These are phyloP conservation scores for Catostylus mosaicus DNA, from an alignment of 30 jellyfish, hydroid and myxozoan species.

Conservation along the genomic window DNA sequence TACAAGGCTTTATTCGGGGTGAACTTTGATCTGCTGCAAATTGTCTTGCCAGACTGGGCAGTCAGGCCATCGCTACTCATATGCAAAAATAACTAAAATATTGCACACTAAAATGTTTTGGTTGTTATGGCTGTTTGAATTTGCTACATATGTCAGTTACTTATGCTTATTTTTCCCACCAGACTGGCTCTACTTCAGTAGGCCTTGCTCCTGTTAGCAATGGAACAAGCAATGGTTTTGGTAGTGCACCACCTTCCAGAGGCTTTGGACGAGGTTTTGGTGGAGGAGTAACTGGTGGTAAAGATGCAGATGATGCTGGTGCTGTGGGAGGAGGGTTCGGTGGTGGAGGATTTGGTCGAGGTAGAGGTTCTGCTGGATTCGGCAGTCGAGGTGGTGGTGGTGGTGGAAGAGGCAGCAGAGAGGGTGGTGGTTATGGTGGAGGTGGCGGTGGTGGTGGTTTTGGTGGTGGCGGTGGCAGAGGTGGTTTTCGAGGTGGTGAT, in stretches of 20 bases:
- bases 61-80: too few relatives aligned
- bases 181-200: slow-evolving; percentile 17
- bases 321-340: slow-evolving; percentile 51
- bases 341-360: slow-evolving; percentile 77
- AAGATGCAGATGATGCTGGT: slow-evolving; percentile 28
- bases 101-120: too few relatives aligned
- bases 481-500: slow-evolving; percentile 69
- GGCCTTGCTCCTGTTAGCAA: slow-evolving; percentile 24
- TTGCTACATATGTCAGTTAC: too few relatives aligned
- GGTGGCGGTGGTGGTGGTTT: slow-evolving; percentile 64
- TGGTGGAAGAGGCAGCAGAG: slow-evolving; percentile 43
- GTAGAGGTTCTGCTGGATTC: slow-evolving; percentile 61
- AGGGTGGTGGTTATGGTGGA: slow-evolving; percentile 70
- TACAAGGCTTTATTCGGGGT: too few relatives aligned
- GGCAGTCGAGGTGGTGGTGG: slow-evolving; percentile 56
- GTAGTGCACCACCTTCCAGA: slow-evolving; percentile 9
- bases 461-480: slow-evolving; percentile 54
- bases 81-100: too few relatives aligned
- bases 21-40: too few relatives aligned
- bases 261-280: slow-evolving; percentile 57
- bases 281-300: slow-evolving; percentile 33
- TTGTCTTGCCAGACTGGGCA: too few relatives aligned
- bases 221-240: slow-evolving; percentile 37
- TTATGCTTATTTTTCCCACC: neutral
- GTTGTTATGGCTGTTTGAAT: too few relatives aligned